phyloP scores from a whole-genome alignment of 2,113 vertebrate genomes.

The Herpetotheres cachinnans region DNA sequence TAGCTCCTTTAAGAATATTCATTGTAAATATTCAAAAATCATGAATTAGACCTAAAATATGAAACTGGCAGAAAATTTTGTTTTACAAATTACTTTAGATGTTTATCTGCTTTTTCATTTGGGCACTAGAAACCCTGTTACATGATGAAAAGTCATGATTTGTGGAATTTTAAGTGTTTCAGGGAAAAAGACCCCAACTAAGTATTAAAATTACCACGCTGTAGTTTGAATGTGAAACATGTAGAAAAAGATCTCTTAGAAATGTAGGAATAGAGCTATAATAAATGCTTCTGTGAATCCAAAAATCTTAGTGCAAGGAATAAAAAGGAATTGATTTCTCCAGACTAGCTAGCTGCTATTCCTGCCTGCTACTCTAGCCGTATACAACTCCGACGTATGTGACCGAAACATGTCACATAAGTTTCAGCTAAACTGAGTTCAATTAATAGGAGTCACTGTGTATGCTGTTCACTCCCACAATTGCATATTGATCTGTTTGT shows the following conservation, averaged over 20 bases:
- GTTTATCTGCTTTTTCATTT: background rate
- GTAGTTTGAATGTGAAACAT: background rate
- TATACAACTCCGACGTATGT: fast-evolving
- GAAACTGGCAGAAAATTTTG: background rate
- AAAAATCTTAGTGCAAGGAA: background rate
- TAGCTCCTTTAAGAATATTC: background rate
- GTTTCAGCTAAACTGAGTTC: background rate
- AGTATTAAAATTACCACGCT: background rate
- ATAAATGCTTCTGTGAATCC: background rate
- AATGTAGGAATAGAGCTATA: background rate
- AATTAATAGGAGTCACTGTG: background rate
- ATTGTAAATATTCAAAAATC: background rate
- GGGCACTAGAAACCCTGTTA: background rate
- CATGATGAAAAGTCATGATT: background rate
- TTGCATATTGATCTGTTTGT: background rate
- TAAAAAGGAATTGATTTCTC: background rate
- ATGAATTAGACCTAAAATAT: background rate
- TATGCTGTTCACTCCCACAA: background rate
- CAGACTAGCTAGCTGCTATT: background rate
- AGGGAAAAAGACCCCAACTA: background rate
- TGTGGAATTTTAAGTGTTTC: background rate
- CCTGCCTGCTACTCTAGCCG: fast-evolving
- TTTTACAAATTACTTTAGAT: background rate
- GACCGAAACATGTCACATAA: fast-evolving
- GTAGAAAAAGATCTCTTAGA: background rate